Evolutionary conservation across 2,113 vertebrate species (phyloP).

Genomic region (Mixornis gularis): DNA sequence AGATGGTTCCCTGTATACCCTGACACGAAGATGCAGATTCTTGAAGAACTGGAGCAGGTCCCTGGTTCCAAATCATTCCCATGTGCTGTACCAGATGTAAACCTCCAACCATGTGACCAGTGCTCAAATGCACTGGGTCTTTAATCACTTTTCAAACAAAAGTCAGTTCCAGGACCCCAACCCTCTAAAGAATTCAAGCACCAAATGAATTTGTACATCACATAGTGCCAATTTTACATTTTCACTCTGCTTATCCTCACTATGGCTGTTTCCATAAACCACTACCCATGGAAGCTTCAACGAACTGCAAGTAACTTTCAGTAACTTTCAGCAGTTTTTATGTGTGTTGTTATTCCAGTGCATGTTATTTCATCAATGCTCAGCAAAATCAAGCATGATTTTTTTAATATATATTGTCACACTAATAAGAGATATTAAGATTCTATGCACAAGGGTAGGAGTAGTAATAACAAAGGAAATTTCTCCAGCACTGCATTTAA

Average conservation of each 20-base stretch:
- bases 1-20: neutral
- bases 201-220: neutral
- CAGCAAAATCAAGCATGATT: neutral
- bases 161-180: neutral
- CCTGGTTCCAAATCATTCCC: neutral
- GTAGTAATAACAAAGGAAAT: constrained; percentile 19
- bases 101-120: neutral
- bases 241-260: neutral
- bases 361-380: neutral
- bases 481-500: constrained; percentile 23
- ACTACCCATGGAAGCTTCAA: neutral
- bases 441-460: neutral
- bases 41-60: neutral
- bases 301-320: neutral
- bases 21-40: neutral
- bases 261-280: neutral
- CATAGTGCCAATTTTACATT: fast-evolving
- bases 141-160: neutral
- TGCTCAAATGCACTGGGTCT: neutral
- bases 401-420: neutral
- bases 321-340: constrained; percentile 9
- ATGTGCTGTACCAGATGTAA: neutral
- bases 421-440: constrained; percentile 35
- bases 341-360: neutral
- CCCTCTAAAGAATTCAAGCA: neutral